Percentiles rank a stretch among this genome's conserved stretches.
Evolutionary conservation across 2,888 invertebrate species (phyloP).

Genomic region (Tipula unca): DNA sequence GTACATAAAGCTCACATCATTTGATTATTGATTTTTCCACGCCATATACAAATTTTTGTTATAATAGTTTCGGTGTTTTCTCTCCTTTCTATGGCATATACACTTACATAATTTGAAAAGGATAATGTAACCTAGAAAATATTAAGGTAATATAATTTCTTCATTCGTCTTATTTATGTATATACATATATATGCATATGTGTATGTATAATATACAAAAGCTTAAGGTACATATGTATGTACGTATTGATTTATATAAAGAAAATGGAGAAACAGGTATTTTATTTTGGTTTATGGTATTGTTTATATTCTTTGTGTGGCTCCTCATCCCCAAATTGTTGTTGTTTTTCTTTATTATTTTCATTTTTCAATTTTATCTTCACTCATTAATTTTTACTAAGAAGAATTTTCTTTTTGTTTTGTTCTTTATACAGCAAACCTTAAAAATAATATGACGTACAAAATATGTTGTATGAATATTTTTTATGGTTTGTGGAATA

Average conservation of each 20-base stretch:
- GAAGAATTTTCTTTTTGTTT: not conserved
- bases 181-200: not conserved
- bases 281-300: not conserved
- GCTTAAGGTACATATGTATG: not conserved
- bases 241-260: not conserved
- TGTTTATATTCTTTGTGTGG: not conserved
- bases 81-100: not conserved
- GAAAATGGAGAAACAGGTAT: not conserved
- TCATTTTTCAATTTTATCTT: constrained; percentile 2
- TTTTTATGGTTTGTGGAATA: not conserved
- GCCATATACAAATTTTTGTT: not conserved
- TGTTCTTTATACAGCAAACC: not conserved
- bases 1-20: not conserved
- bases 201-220: not conserved
- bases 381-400: not conserved
- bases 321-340: not conserved
- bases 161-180: not conserved
- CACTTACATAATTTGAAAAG: not conserved
- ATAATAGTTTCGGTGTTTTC: not conserved
- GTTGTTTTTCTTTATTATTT: not conserved
- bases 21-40: not conserved
- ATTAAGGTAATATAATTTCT: not conserved
- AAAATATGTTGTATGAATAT: not conserved
- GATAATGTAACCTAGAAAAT: not conserved
- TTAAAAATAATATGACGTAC: not conserved